Evolutionary conservation across 2,113 vertebrate species (phyloP).

Genomic region (Spizaetus ornatus): DNA sequence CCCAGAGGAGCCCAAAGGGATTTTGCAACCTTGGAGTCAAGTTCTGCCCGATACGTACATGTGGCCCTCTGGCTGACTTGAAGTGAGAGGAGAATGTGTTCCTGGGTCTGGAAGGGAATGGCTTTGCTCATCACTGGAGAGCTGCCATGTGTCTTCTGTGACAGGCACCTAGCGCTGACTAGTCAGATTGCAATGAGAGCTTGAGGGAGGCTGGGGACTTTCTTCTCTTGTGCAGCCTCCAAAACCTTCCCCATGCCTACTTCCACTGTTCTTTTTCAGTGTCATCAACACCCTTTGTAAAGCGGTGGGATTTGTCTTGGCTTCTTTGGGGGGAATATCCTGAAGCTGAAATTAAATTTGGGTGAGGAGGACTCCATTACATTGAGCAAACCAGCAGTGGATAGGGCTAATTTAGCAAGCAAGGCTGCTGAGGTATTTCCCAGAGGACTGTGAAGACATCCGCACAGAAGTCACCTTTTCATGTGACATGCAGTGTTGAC

Average conservation of each 20-base stretch:
- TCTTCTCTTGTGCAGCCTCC: not conserved
- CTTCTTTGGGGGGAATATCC: not conserved
- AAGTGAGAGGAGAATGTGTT: not conserved
- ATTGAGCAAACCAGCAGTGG: not conserved
- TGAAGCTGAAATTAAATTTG: not conserved
- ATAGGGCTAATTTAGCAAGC: not conserved
- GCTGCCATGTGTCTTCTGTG: not conserved
- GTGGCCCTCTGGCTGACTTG: not conserved
- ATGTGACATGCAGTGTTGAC: not conserved
- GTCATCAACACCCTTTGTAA: not conserved
- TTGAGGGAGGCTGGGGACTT: not conserved
- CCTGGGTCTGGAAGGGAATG: not conserved
- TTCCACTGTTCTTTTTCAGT: not conserved
- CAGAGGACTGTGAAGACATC: not conserved
- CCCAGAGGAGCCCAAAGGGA: not conserved
- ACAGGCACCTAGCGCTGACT: constrained; percentile 21
- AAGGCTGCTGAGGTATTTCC: not conserved
- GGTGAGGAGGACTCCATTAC: not conserved
- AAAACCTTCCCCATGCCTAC: not conserved
- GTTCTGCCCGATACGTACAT: accelerated
- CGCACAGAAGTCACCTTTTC: not conserved
- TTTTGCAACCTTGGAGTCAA: not conserved
- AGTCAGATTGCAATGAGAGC: not conserved
- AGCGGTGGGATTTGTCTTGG: not conserved
- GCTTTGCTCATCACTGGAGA: not conserved